Evolutionary conservation across 1,140 invertebrate genomes (phyloP).

Genomic region (Agraylea sexmaculata): DNA sequence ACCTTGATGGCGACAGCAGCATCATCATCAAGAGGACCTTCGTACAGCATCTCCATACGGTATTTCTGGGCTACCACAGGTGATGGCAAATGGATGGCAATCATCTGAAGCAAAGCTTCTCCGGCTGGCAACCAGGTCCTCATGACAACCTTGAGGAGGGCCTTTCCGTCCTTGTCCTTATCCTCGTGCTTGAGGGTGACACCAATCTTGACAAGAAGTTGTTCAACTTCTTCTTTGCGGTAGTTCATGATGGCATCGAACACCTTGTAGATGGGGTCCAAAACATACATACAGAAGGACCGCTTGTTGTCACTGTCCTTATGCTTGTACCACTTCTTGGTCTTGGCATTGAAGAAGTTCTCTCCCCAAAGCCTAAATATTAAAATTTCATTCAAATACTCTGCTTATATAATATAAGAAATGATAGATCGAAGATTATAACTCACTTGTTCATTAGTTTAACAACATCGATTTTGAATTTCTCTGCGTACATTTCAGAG

Average conservation of each 20-base stretch:
- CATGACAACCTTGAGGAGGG: constrained; percentile 91
- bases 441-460: constrained; percentile 86
- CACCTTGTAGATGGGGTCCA: constrained; percentile 98
- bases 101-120: constrained; percentile 99
- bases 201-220: constrained; percentile 77
- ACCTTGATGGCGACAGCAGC: constrained; percentile 82
- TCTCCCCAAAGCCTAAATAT: constrained; percentile 77
- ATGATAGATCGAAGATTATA: constrained; percentile 1
- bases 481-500: constrained; percentile 96
- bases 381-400: constrained; percentile 7
- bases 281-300: constrained; percentile 96
- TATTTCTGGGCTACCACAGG: constrained; percentile 98
- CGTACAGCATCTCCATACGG: constrained; percentile 98
- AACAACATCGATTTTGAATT: constrained; percentile 94
- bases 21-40: constrained; percentile 95
- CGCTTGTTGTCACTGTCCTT: constrained; percentile 84
- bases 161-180: constrained; percentile 90
- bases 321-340: constrained; percentile 96
- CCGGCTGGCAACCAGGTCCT: constrained; percentile 98
- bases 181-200: constrained; percentile 91
- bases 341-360: constrained; percentile 95
- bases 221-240: constrained; percentile 88
- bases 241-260: constrained; percentile 98
- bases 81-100: constrained; percentile 97
- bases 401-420: background rate